phyloP scores from a whole-genome alignment of 2,797 vertebrate species.

The Sebastes vulpes region DNA sequence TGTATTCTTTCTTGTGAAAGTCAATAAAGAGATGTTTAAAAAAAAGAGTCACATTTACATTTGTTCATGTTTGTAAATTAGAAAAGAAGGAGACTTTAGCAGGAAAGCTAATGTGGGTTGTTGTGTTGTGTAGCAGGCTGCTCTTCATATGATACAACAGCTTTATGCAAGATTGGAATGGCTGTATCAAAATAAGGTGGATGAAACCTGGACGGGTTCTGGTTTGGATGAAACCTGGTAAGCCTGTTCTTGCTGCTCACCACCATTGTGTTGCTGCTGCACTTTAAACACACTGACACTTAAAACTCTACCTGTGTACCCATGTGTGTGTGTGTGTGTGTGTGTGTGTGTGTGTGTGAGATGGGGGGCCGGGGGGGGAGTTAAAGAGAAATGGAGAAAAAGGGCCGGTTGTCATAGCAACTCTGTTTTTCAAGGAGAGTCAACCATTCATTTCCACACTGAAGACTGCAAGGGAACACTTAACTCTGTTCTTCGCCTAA shows the following conservation, averaged over 20 bases:
- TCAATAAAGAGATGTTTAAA: too few relatives aligned
- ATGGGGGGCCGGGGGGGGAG: not conserved
- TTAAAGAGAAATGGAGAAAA: constrained; percentile 73
- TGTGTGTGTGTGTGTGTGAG: not conserved
- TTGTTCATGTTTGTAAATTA: too few relatives aligned
- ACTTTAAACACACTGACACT: constrained; percentile 7
- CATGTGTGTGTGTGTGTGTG: not conserved
- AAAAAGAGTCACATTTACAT: too few relatives aligned
- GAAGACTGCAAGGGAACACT: constrained; percentile 83
- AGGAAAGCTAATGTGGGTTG: too few relatives aligned
- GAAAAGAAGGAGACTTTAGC: too few relatives aligned
- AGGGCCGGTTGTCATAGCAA: constrained; percentile 86
- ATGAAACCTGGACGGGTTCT: too few relatives aligned
- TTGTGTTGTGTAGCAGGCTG: too few relatives aligned
- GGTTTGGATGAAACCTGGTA: not conserved
- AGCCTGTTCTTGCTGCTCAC: constrained; percentile 13
- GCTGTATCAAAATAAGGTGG: too few relatives aligned
- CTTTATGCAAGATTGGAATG: too few relatives aligned
- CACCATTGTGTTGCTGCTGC: constrained; percentile 4
- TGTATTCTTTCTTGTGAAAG: too few relatives aligned
- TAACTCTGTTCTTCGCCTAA: constrained; percentile 84
- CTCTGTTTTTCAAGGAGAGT: constrained; percentile 83
- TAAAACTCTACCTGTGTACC: not conserved
- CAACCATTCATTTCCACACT: constrained; percentile 84
- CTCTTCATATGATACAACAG: too few relatives aligned